phyloP scores from a whole-genome alignment of 2,113 vertebrate species.

The Phalacrocorax carbo region DNA sequence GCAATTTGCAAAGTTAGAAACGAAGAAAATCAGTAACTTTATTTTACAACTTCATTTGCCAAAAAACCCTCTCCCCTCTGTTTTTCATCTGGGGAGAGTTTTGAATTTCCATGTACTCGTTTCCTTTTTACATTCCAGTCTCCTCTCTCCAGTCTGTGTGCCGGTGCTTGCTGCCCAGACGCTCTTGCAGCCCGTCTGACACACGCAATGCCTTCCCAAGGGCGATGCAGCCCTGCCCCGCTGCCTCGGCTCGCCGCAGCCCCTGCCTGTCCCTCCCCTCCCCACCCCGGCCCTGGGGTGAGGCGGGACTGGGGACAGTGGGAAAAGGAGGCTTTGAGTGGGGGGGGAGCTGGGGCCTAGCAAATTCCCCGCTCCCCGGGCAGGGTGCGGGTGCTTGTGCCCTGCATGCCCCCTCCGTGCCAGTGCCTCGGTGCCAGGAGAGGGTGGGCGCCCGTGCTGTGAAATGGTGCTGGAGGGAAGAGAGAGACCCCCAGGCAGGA shows the following conservation, averaged over 20 bases:
- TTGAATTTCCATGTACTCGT: neutral
- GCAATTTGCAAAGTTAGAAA: neutral
- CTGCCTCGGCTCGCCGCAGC: neutral
- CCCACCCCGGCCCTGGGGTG: neutral
- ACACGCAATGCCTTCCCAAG: neutral
- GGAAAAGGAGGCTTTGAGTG: neutral
- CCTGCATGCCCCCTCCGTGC: fast-evolving
- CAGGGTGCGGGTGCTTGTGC: neutral
- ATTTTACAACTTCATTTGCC: neutral
- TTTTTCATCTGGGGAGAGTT: neutral
- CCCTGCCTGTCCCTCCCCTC: neutral
- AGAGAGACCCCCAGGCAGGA: neutral
- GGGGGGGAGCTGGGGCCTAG: neutral
- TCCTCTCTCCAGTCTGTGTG: fast-evolving
- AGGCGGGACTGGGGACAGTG: neutral
- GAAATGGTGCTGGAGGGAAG: neutral
- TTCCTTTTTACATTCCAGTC: neutral
- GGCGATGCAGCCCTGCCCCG: too few relatives aligned
- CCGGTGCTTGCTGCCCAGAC: neutral
- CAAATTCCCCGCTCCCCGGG: neutral
- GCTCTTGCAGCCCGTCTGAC: neutral
- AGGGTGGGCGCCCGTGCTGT: fast-evolving
- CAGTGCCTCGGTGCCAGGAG: neutral
- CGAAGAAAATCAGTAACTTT: neutral
- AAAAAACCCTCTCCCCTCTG: neutral